Percentiles rank a stretch among this genome's conserved stretches.
Conservation (phyloP, 1,140 invertebrate species). For the Drosophila pseudoananassae region DNA sequence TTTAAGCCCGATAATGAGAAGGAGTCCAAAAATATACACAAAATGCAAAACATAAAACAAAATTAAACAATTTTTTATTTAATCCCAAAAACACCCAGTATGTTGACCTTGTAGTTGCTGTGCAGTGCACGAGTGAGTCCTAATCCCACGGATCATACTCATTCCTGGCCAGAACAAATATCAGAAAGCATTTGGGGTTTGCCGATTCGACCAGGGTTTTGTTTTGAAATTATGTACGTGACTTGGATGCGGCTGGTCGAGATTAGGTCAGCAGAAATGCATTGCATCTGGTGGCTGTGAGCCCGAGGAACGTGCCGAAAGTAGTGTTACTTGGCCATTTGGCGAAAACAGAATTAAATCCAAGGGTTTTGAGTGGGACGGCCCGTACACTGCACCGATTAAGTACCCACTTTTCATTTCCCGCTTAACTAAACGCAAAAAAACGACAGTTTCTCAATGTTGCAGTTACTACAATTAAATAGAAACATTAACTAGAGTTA, state of each 20-base stretch:
- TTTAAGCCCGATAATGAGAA: constrained; percentile 32
- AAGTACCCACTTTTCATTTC: background rate
- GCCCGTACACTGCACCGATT: background rate
- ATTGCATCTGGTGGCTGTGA: constrained; percentile 16
- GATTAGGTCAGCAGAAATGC: constrained; percentile 55
- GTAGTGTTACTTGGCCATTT: constrained; percentile 30
- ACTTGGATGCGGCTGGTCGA: constrained; percentile 33
- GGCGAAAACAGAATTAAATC: constrained; percentile 14
- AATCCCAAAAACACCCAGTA: background rate
- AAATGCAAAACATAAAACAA: constrained; percentile 12
- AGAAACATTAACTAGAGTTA: constrained; percentile 45
- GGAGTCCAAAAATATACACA: constrained; percentile 18
- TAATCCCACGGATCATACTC: constrained; percentile 16
- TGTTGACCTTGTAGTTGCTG: constrained; percentile 8
- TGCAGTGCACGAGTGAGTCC: constrained; percentile 5
- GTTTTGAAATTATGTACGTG: constrained; percentile 53
- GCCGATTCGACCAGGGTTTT: constrained; percentile 32
- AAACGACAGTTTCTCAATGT: constrained; percentile 52
- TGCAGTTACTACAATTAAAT: constrained; percentile 50
- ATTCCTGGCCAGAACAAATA: constrained; percentile 28
- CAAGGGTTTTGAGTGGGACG: background rate
- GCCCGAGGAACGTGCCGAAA: constrained; percentile 45
- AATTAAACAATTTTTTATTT: constrained; percentile 6
- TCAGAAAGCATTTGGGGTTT: constrained; percentile 32
- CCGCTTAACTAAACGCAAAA: constrained; percentile 24